Base-by-base conservation (phyloP, 2,797 vertebrate genomes). In the Acomys russatus region DNA sequence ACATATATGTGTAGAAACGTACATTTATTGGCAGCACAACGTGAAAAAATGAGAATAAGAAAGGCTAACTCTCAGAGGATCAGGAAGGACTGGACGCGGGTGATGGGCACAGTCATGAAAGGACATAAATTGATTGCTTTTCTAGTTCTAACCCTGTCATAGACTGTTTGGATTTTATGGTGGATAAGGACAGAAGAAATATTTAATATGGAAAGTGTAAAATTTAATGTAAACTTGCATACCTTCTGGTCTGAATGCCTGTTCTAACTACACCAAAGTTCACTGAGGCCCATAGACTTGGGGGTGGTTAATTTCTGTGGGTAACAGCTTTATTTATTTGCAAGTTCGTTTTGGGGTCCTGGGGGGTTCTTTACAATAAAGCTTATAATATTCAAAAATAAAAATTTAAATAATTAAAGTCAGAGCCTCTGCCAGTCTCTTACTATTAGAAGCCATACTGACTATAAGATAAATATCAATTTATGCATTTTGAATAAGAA, bases 381-480 rank as follows among this genome's bases (percentile, higher is more conserved):
- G 44, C 12, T 70, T 70, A 86, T n/a, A 15, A 33, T 9, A 51
- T n/a, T 85, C 18, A 85, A 85, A 85, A 7, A 85, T 85, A n/a
- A 63, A 76, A 51, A 77, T 78, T 68, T 18, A 59, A 44, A 68
- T 18, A 61, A 59, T 17, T 80, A 30, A 28, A 91, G 70, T 49
- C 14, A 71, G 12, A 71, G 8, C 18, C n/a, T 49, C 22, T 93
- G 10, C 56, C 12, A 88, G 5, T 83, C 63, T 84, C 82, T 84
- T 25, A 61, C 12, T 73, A 85, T 64, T 88, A 73, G 86, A 96
- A 63, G 11, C 76, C 44, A 63, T 0, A 15, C 54, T 44, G 56
- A 80, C 8, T 35, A 15, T 64, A n/a, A 90, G n/a, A 85, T 49
- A 96, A 95, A 82, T 64, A 82, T 70, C 63, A 87, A 9, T 95